Conservation (phyloP, 2,113 vertebrate genomes). For the Castor canadensis region DNA sequence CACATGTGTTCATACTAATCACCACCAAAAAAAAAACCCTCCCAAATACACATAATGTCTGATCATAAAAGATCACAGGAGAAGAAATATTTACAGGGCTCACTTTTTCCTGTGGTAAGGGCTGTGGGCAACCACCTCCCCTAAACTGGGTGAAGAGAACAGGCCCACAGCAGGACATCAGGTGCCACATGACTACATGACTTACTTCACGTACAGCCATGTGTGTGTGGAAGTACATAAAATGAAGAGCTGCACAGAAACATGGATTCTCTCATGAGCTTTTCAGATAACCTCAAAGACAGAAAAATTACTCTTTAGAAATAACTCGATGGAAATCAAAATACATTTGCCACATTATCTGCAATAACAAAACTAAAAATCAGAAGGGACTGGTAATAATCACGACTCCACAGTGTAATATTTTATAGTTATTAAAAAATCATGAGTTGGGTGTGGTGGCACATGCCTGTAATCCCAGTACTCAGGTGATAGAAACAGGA, state of each 20-base stretch:
- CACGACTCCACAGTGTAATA: background rate
- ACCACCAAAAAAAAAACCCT: no score
- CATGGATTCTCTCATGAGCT: no score
- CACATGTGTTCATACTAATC: no score
- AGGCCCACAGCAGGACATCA: background rate
- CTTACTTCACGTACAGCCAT: no score
- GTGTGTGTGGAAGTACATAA: no score
- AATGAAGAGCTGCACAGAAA: background rate
- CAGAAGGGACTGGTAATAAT: fast-evolving
- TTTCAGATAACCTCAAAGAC: no score
- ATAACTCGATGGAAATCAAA: background rate
- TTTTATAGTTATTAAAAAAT: background rate
- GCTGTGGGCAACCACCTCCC: background rate
- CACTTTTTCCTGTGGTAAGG: background rate
- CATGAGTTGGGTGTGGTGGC: background rate
- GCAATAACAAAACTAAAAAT: background rate
- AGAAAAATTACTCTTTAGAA: background rate
- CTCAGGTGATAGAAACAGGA: no score
- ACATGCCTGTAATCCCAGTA: no score
- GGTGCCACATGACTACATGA: fast-evolving
- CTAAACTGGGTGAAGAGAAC: background rate
- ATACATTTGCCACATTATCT: background rate
- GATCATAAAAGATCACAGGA: background rate
- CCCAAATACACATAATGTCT: background rate
- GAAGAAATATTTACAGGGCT: background rate